These are phyloP conservation scores for Cynocephalus volans DNA, from an alignment of 2,113 vertebrate species.

Conservation along the genomic window DNA sequence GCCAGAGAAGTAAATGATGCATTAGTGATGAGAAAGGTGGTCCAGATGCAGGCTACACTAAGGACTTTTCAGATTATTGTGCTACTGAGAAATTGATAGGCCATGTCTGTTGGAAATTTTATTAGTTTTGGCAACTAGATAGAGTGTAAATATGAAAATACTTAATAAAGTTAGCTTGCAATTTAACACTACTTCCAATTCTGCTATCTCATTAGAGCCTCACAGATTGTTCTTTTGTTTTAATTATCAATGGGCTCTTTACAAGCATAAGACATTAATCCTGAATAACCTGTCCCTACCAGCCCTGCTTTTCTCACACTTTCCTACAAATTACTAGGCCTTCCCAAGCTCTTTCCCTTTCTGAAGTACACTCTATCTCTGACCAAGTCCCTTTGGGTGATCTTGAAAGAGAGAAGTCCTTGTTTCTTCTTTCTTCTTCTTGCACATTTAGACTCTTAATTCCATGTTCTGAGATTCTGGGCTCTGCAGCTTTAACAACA, in stretches of 20 bases:
- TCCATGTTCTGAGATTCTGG: neutral
- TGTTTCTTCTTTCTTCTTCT: neutral
- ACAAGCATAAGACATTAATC: neutral
- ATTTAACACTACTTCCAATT: neutral
- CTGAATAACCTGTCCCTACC: neutral
- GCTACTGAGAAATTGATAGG: constrained; percentile 22
- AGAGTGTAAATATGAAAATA: constrained; percentile 41
- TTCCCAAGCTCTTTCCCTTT: neutral
- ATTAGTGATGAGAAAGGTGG: neutral
- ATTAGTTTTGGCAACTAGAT: neutral
- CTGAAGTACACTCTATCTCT: neutral
- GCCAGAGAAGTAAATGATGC: neutral
- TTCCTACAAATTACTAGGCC: neutral
- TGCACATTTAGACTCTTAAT: neutral
- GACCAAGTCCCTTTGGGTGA: neutral
- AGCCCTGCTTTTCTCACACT: neutral
- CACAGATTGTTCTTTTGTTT: constrained; percentile 11
- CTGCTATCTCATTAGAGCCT: constrained; percentile 31
- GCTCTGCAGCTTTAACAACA: neutral
- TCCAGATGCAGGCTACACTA: neutral
- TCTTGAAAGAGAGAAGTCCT: neutral
- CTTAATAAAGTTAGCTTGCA: neutral
- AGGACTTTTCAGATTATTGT: neutral
- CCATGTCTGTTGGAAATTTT: neutral
- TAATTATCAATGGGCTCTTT: neutral